These are phyloP conservation scores for Apeira syringaria DNA, from an alignment of 2,888 invertebrate species.

Conservation along the genomic window DNA sequence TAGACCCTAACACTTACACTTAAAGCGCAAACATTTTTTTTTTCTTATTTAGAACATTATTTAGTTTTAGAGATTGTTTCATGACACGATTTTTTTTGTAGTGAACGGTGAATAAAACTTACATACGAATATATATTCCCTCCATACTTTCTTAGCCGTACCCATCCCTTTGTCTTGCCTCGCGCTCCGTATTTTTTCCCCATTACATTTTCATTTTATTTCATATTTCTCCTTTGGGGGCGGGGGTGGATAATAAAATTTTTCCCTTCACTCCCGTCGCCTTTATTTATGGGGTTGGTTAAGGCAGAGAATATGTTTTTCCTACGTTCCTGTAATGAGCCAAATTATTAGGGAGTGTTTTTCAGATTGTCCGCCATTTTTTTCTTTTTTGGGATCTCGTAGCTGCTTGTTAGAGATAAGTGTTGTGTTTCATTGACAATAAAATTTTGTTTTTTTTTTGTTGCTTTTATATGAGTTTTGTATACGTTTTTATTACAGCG, in stretches of 20 bases:
- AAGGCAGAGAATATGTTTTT: conserved; percentile 78
- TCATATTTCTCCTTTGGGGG: conserved; percentile 79
- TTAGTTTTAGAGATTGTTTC: no score
- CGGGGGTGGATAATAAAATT: conserved; percentile 73
- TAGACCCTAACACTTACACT: no score
- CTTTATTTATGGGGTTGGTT: conserved; percentile 78
- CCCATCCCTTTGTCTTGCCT: conserved; percentile 78
- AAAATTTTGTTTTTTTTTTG: conserved; percentile 27
- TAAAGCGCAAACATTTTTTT: no score
- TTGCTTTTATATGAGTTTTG: conserved; percentile 15
- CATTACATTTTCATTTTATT: conserved; percentile 84
- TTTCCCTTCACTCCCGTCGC: conserved; percentile 73
- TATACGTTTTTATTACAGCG: conserved; percentile 8
- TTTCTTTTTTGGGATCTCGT: conserved; percentile 38
- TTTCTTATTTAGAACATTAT: no score
- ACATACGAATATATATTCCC: no score
- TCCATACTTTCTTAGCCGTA: conserved; percentile 42
- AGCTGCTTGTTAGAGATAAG: conserved; percentile 61
- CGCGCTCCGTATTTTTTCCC: conserved; percentile 78
- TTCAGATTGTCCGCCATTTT: conserved; percentile 59
- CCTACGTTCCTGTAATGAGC: conserved; percentile 77
- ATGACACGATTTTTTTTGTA: no score
- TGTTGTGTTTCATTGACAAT: conserved; percentile 43
- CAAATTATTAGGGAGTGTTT: conserved; percentile 78
- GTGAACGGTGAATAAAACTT: no score